A percentile compares a stretch with the other conserved stretches of the same genome.
Conservation (phyloP, 2,888 invertebrate genomes). For the Lithosia quadra region DNA sequence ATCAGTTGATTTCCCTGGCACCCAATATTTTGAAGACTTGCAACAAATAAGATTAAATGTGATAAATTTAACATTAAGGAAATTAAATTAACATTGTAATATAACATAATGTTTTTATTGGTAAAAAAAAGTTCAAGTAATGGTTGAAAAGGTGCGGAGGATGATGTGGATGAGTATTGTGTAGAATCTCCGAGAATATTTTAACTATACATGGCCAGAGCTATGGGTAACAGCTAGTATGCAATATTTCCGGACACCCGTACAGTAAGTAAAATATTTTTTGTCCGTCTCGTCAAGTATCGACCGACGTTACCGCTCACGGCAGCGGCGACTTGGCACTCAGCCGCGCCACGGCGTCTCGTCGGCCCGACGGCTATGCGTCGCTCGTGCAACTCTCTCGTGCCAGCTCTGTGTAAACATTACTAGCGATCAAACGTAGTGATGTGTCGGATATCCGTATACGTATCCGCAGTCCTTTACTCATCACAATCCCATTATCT, state of each 20-base stretch:
- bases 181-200: too few species aligned
- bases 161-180: too few species aligned
- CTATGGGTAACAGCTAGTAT: neutral
- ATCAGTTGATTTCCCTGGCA: too few species aligned
- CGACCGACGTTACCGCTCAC: slow-evolving; percentile 11
- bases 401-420: slow-evolving; percentile 6
- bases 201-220: too few species aligned
- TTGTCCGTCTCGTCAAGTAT: slow-evolving; percentile 16
- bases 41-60: too few species aligned
- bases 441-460: neutral
- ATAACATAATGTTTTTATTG: too few species aligned
- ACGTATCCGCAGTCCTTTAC: too few species aligned
- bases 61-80: too few species aligned
- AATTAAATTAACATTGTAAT: too few species aligned
- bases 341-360: slow-evolving; percentile 48
- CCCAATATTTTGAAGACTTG: too few species aligned
- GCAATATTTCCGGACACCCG: neutral
- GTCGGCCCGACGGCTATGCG: slow-evolving; percentile 41
- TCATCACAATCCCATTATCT: neutral
- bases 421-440: neutral
- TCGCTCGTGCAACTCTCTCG: slow-evolving; percentile 41
- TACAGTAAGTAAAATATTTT: neutral
- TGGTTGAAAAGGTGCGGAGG: too few species aligned
- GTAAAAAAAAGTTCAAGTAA: too few species aligned
- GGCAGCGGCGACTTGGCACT: slow-evolving; percentile 38